Evolutionary conservation across 2,888 invertebrate species (phyloP).

Genomic region (Sminthurides aquaticus): DNA sequence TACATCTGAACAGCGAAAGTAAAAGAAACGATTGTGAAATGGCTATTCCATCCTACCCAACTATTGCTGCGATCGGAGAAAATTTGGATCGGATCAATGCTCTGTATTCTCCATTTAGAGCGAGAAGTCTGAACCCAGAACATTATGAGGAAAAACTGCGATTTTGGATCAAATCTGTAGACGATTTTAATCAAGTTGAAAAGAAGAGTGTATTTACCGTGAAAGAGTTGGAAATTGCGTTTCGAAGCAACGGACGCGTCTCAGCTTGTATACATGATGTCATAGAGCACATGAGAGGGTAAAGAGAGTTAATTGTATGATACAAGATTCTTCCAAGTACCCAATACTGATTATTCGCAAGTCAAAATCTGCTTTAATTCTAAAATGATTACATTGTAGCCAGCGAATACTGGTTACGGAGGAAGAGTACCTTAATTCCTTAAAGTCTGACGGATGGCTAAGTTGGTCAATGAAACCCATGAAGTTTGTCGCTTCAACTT

Average conservation of each 20-base stretch:
- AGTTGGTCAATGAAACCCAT: conserved; percentile 22
- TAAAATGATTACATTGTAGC: no score
- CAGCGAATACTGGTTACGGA: not conserved
- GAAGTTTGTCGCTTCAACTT: conserved; percentile 10
- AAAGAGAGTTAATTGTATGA: no score
- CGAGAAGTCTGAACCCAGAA: conserved; percentile 33
- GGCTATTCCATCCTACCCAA: conserved; percentile 17
- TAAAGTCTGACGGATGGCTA: conserved; percentile 17
- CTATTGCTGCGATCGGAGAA: conserved; percentile 17
- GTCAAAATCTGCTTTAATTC: no score
- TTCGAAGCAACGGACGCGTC: conserved; percentile 12
- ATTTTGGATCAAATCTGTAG: conserved; percentile 37
- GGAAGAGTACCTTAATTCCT: conserved; percentile 16
- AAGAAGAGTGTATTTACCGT: conserved; percentile 16
- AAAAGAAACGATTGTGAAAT: not conserved
- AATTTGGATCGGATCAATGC: conserved; percentile 31
- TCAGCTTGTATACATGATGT: conserved; percentile 24
- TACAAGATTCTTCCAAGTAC: not conserved
- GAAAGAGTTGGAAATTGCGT: conserved; percentile 19
- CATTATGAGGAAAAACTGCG: conserved; percentile 36
- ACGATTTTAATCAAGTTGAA: conserved; percentile 26
- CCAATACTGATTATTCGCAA: no score
- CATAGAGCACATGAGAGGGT: conserved; percentile 19
- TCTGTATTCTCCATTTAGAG: conserved; percentile 35
- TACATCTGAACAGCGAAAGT: not conserved